phyloP scores from a whole-genome alignment of 1,140 invertebrate genomes.

The Idris sp. region DNA sequence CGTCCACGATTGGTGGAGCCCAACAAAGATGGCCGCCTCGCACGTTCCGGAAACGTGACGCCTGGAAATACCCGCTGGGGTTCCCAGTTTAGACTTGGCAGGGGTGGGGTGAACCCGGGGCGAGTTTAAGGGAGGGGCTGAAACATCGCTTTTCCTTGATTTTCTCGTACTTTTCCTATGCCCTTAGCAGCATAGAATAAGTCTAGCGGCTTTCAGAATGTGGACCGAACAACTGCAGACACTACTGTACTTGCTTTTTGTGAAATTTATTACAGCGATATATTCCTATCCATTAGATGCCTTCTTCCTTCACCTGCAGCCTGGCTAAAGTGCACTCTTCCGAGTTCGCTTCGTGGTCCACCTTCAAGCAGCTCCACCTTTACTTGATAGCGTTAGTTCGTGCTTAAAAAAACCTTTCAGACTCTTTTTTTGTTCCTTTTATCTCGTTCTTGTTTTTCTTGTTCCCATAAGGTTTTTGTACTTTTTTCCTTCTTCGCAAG shows the following conservation, averaged over 20 bases:
- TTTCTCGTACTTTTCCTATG: constrained; percentile 40
- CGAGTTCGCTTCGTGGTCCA: constrained; percentile 50
- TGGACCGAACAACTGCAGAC: constrained; percentile 55
- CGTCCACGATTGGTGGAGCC: constrained; percentile 67
- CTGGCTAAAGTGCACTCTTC: constrained; percentile 70
- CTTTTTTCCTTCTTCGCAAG: constrained; percentile 40
- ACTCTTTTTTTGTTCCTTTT: constrained; percentile 28
- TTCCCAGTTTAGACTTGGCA: constrained; percentile 56
- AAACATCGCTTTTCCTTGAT: constrained; percentile 53
- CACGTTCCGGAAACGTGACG: constrained; percentile 74
- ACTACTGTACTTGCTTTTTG: constrained; percentile 72
- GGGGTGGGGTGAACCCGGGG: constrained; percentile 29
- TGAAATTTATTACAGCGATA: constrained; percentile 79
- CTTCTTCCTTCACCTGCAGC: constrained; percentile 67
- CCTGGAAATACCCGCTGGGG: constrained; percentile 63
- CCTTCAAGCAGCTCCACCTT: constrained; percentile 47
- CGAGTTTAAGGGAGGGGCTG: constrained; percentile 6
- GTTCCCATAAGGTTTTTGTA: constrained; percentile 31
- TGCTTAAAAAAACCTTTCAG: constrained; percentile 25
- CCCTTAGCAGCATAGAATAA: constrained; percentile 38
- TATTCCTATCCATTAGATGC: constrained; percentile 79
- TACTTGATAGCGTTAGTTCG: constrained; percentile 44
- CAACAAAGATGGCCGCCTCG: constrained; percentile 73
- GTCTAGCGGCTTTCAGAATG: constrained; percentile 53
- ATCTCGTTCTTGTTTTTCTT: constrained; percentile 43